phyloP scores from a whole-genome alignment of 2,888 invertebrate species.

The Frankliniella intonsa region DNA sequence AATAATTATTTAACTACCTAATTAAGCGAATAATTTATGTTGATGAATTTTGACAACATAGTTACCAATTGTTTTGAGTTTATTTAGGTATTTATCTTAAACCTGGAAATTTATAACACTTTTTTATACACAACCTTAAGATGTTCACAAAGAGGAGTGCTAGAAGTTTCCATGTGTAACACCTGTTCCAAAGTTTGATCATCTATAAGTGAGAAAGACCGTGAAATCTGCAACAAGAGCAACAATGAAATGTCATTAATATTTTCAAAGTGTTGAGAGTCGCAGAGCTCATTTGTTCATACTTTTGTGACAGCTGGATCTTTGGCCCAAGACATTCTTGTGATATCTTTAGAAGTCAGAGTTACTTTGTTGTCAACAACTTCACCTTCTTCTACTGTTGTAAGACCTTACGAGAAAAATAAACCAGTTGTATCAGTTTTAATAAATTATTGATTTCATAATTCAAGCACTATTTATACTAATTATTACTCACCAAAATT shows the following conservation, averaged over 20 bases:
- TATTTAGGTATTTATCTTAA: not conserved
- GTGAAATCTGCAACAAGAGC: slow-evolving; percentile 43
- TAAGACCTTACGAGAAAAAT: slow-evolving; percentile 42
- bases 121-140: slow-evolving; percentile 52
- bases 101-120: slow-evolving; percentile 31
- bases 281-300: slow-evolving; percentile 14
- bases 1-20: not conserved
- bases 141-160: slow-evolving; percentile 53
- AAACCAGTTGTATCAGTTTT: not conserved
- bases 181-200: slow-evolving; percentile 48
- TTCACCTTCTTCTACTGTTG: slow-evolving; percentile 56
- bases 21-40: not conserved
- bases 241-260: not conserved
- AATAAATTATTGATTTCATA: not conserved
- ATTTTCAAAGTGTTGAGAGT: not conserved
- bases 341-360: slow-evolving; percentile 50
- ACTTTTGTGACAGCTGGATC: slow-evolving; percentile 51
- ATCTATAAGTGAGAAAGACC: slow-evolving; percentile 45
- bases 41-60: not conserved
- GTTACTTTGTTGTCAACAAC: slow-evolving; percentile 43
- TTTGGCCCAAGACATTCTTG: slow-evolving; percentile 53
- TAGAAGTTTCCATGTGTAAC: slow-evolving; percentile 55
- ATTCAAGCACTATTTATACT: not conserved
- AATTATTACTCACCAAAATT: slow-evolving; percentile 51
- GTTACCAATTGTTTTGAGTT: not conserved